Percentiles rank a stretch among this genome's conserved stretches.
Conservation (phyloP, 2,113 vertebrate genomes). For the Proterorhinus semilunaris region DNA sequence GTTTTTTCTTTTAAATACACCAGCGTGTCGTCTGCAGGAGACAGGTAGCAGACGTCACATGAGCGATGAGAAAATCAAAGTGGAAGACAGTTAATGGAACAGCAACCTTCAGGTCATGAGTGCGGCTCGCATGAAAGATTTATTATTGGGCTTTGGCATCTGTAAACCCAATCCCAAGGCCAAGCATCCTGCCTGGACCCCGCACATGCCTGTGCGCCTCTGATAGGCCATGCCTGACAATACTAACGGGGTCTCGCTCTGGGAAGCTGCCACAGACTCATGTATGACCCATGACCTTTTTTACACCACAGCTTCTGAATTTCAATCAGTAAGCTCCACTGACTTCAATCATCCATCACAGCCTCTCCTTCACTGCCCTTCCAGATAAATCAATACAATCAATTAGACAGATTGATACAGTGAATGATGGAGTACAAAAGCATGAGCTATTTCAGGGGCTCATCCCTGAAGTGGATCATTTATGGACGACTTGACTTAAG, state of each 20-base stretch:
- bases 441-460: constrained; percentile 10
- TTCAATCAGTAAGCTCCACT: constrained; percentile 42
- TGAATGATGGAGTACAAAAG: constrained; percentile 48
- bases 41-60: constrained; percentile 28
- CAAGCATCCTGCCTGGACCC: constrained; percentile 30
- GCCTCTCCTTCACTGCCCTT: constrained; percentile 28
- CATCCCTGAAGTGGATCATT: constrained; percentile 22
- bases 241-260: constrained; percentile 18
- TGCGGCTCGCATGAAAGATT: constrained; percentile 65
- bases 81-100: constrained; percentile 77
- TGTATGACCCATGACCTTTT: constrained; percentile 53
- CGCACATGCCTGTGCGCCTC: constrained; percentile 10
- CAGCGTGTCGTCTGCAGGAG: not conserved
- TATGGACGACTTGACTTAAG: not conserved
- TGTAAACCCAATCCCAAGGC: constrained; percentile 63
- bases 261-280: constrained; percentile 14
- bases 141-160: constrained; percentile 68
- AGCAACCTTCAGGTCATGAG: constrained; percentile 69
- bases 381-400: constrained; percentile 54
- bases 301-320: constrained; percentile 41
- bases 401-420: constrained; percentile 57
- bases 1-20: not conserved
- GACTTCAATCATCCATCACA: constrained; percentile 47
- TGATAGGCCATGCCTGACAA: constrained; percentile 27
- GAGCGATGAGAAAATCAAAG: constrained; percentile 65